Evolutionary conservation across 2,888 invertebrate genomes (phyloP).

Genomic region (Cataglyphis cursor): DNA sequence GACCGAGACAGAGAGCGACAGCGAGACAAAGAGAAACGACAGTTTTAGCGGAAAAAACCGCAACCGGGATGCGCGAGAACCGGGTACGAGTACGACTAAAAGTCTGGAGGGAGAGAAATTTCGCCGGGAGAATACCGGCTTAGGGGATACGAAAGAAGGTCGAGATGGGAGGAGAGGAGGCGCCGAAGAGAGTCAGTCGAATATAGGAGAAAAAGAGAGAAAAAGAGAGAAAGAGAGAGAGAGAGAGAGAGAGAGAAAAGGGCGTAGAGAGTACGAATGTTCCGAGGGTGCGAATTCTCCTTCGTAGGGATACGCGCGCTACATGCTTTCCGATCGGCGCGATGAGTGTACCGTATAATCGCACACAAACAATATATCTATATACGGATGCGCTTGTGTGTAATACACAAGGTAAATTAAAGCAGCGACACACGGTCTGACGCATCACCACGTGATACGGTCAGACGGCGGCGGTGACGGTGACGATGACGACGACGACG

Average conservation of each 20-base stretch:
- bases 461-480: slow-evolving; percentile 48
- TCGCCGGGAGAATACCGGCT: slow-evolving; percentile 31
- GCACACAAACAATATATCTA: too few relatives aligned
- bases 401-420: slow-evolving; percentile 65
- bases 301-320: neutral
- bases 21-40: neutral
- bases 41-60: neutral
- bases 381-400: slow-evolving; percentile 29
- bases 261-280: slow-evolving; percentile 15
- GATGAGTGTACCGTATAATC: neutral
- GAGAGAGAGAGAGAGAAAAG: slow-evolving; percentile 15
- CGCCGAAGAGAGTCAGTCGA: neutral
- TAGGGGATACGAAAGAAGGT: slow-evolving; percentile 19
- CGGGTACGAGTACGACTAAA: neutral
- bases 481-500: slow-evolving; percentile 36
- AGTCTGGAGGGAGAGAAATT: neutral
- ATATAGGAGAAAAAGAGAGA: slow-evolving; percentile 15
- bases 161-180: neutral
- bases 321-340: slow-evolving; percentile 22
- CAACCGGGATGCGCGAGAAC: neutral
- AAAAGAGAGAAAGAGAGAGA: slow-evolving; percentile 18
- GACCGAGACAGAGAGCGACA: neutral
- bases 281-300: slow-evolving; percentile 50
- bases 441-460: slow-evolving; percentile 83
- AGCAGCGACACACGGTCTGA: slow-evolving; percentile 70